Conservation (phyloP, 2,888 invertebrate genomes). For the Nemapogon koenigi region DNA sequence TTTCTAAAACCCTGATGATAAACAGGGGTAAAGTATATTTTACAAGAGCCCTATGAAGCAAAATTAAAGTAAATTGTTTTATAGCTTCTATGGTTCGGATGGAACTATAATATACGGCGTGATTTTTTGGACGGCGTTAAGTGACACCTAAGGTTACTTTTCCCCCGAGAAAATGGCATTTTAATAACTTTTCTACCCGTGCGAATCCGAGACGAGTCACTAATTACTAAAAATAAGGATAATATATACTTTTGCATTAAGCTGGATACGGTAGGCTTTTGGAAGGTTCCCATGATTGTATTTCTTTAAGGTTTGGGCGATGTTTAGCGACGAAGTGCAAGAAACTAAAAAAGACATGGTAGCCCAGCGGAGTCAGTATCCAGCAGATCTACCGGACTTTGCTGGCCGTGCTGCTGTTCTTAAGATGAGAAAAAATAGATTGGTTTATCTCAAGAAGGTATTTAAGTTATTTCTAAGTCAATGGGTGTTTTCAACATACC, state of each 20-base stretch:
- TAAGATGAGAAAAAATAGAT: conserved; percentile 69
- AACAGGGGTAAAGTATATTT: no score
- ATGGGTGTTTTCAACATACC: background rate
- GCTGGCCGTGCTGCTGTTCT: conserved; percentile 76
- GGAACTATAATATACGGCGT: no score
- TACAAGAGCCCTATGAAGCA: no score
- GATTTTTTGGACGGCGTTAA: no score
- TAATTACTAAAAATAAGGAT: background rate
- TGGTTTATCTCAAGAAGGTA: conserved; percentile 67
- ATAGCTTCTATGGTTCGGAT: no score
- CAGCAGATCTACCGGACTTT: conserved; percentile 72
- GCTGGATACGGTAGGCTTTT: background rate
- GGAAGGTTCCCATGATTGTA: no score
- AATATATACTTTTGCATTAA: background rate
- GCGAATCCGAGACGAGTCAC: no score
- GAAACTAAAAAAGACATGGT: conserved; percentile 74
- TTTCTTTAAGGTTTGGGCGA: conserved; percentile 67
- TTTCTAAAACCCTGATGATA: no score
- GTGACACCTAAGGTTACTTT: no score
- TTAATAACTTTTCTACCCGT: no score
- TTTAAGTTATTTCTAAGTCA: background rate
- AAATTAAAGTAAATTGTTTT: no score
- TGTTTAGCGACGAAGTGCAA: conserved; percentile 79
- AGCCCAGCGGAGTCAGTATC: conserved; percentile 64
- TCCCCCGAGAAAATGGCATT: no score